Evolutionary conservation across 1,140 invertebrate genomes (phyloP).

Genomic region (Cotesia chilonis): DNA sequence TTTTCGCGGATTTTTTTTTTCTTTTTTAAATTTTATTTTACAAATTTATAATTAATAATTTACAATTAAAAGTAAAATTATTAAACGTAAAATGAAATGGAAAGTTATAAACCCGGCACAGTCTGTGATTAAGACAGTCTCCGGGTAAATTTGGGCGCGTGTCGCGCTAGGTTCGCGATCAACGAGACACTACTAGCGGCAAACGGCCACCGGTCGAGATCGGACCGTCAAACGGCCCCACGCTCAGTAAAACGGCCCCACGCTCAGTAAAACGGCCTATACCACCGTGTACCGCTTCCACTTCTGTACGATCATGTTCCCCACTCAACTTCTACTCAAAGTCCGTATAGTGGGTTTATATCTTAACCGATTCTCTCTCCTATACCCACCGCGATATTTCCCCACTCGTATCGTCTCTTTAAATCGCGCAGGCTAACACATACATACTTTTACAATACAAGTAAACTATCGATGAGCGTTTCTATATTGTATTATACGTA

Average conservation of each 20-base stretch:
- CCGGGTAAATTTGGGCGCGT: slow-evolving; percentile 33
- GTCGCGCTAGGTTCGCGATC: slow-evolving; percentile 56
- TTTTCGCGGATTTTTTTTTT: too few species aligned
- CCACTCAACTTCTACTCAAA: neutral
- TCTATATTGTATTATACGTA: neutral
- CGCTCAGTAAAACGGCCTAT: slow-evolving; percentile 19
- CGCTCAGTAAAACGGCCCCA: slow-evolving; percentile 22
- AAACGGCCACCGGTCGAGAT: slow-evolving; percentile 33
- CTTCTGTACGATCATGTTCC: slow-evolving; percentile 13
- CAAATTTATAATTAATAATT: too few species aligned
- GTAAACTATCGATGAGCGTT: neutral
- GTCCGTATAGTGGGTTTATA: too few species aligned
- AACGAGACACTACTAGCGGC: slow-evolving; percentile 53
- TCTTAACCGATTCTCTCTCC: too few species aligned
- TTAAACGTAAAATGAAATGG: neutral
- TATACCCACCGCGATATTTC: too few species aligned
- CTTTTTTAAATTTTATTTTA: neutral
- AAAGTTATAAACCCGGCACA: slow-evolving; percentile 13
- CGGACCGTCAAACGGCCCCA: slow-evolving; percentile 26
- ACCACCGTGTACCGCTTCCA: slow-evolving; percentile 24
- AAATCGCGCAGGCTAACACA: neutral
- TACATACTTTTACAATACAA: neutral
- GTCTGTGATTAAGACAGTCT: neutral
- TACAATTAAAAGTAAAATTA: neutral
- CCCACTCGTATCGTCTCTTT: too few species aligned